Evolutionary conservation across 1,140 invertebrate genomes (phyloP).

Genomic region (Rhynchophorus ferrugineus): DNA sequence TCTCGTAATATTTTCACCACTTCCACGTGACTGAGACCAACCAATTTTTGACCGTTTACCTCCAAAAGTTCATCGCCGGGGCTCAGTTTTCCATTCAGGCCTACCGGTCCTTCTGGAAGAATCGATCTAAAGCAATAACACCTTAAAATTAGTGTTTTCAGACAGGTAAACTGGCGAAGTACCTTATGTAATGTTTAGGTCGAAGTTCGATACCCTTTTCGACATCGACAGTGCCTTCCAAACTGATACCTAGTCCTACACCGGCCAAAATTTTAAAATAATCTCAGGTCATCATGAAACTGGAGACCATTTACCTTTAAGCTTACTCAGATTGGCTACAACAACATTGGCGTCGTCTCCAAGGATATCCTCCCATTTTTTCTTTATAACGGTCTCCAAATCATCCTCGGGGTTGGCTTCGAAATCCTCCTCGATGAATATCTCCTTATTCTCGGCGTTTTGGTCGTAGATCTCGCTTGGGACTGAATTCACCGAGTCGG

Average conservation of each 20-base stretch:
- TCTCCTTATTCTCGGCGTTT: slow-evolving; percentile 47
- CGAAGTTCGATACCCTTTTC: slow-evolving; percentile 74
- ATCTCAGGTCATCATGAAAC: too few relatives aligned
- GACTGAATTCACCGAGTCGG: slow-evolving; percentile 56
- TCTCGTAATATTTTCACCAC: slow-evolving; percentile 86
- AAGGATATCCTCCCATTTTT: slow-evolving; percentile 66
- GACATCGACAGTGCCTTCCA: slow-evolving; percentile 88
- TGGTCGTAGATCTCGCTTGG: slow-evolving; percentile 48
- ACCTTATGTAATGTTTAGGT: slow-evolving; percentile 72
- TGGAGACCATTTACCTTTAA: slow-evolving; percentile 51
- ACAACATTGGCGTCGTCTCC: slow-evolving; percentile 63
- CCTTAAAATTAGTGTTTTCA: background rate
- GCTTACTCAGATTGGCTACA: slow-evolving; percentile 75
- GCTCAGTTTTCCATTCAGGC: slow-evolving; percentile 65
- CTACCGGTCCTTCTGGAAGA: slow-evolving; percentile 80
- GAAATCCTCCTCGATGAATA: slow-evolving; percentile 49
- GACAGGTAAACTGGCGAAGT: background rate
- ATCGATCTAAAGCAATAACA: slow-evolving; percentile 61
- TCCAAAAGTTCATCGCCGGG: slow-evolving; percentile 85
- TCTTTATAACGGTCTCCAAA: slow-evolving; percentile 51
- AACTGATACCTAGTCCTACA: slow-evolving; percentile 67
- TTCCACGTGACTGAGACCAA: slow-evolving; percentile 81
- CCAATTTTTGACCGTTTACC: slow-evolving; percentile 81
- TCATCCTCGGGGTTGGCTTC: slow-evolving; percentile 44
- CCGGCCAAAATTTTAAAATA: background rate